Percentiles rank a stretch among this genome's conserved stretches.
Conservation (phyloP, 2,113 vertebrate genomes). For the Scopus umbretta region DNA sequence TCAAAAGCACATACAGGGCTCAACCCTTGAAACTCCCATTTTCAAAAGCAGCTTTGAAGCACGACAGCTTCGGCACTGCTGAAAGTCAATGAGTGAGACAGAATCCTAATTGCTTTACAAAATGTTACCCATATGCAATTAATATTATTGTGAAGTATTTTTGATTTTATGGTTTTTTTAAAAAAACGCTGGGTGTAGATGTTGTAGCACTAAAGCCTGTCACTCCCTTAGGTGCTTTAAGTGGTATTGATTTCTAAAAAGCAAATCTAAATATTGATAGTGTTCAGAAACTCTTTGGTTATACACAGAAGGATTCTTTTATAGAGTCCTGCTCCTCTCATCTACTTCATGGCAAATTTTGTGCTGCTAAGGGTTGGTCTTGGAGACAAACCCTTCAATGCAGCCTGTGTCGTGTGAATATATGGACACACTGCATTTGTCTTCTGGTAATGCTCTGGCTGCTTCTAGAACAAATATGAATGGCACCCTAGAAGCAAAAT, state of each 20-base stretch:
- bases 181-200: neutral
- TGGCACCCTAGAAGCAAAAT: constrained; percentile 12
- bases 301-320: neutral
- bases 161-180: neutral
- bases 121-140: neutral
- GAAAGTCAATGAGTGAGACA: neutral
- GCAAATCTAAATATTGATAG: neutral
- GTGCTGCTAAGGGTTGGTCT: neutral
- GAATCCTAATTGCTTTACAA: neutral
- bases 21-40: neutral
- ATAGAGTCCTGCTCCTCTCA: neutral
- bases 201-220: neutral
- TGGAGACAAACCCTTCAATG: neutral
- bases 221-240: neutral
- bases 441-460: neutral
- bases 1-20: neutral
- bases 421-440: neutral
- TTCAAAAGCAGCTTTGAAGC: constrained; percentile 16
- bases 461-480: constrained; percentile 48
- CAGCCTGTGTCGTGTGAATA: neutral
- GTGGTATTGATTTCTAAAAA: neutral
- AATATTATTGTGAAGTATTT: neutral
- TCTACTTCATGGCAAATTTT: neutral
- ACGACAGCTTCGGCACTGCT: neutral
- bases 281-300: neutral